Evolutionary conservation across 2,888 invertebrate species (phyloP), one percentile per base, ranked within the genome.

Genomic region (Cecidostiba fungosa): DNA sequence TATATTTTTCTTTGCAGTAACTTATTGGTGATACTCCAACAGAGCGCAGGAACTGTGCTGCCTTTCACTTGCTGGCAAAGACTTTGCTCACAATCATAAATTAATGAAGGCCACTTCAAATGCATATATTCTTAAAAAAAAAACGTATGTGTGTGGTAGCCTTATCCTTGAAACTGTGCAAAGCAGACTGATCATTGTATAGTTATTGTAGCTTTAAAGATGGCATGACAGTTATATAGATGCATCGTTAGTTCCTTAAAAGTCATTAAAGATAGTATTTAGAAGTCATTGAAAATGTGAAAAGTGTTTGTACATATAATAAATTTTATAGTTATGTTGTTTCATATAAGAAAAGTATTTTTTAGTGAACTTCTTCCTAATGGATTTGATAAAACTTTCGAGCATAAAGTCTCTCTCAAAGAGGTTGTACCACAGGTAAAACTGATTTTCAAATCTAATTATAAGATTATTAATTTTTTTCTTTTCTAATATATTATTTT

Each of bases 391-490:
- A 77, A 79, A 70, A 86, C 87, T 54, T 77, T 85, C 54, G 77
- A 74, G 19, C 62, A 54, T 23, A 88, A 88, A 54, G 85, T 88
- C 74, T 87, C 87, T 26, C 85, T 82, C 74, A 87, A 70, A 79
- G 89, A 90, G 80, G 86, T 88, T 14, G 14, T 89, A 39, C 89
- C 89, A n/a, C 90, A 90, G 86, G 90, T 90, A 85, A 84, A 77
- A 47, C 50, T 66, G 29, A 6, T 29, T 6, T 81, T 36, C 72
- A 77, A 69, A 36, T 69, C 16, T 5, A 19, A 14, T 59, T 72
- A 8, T 19, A 70, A 76, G 16, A n/a, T 47, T 59, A 59, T 77
- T 82, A 36, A 36, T 77, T 32, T 50, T 50, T n/a, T 62, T 73
- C 36, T 8, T 66, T 43, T 54, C 19, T 59, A 29, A 23, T 29